Conservation (phyloP, 2,113 vertebrate genomes). For the Osmerus eperlanus region DNA sequence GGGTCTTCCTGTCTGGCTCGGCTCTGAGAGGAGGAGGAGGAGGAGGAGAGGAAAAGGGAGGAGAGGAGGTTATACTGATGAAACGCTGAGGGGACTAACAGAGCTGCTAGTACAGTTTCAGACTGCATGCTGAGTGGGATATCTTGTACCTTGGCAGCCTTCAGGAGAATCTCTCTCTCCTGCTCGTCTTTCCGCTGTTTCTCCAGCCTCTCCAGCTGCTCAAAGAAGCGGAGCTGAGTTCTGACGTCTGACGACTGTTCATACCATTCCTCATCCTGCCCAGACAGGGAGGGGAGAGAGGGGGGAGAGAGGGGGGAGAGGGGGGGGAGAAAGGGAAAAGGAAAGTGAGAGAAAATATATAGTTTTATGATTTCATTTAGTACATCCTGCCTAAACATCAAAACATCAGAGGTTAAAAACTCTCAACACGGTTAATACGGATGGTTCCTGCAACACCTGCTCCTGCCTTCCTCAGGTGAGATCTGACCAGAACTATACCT, state of each 20-base stretch:
- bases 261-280: slow-evolving; percentile 73
- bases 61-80: not conserved
- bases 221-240: slow-evolving; percentile 79
- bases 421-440: too few relatives aligned
- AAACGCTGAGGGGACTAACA: not conserved
- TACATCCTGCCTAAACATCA: too few relatives aligned
- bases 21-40: slow-evolving; percentile 69
- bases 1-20: slow-evolving; percentile 84
- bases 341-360: not conserved
- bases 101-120: not conserved
- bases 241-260: slow-evolving; percentile 75
- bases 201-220: slow-evolving; percentile 80
- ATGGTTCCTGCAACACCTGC: too few relatives aligned
- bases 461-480: too few relatives aligned
- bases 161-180: slow-evolving; percentile 80
- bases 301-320: not conserved
- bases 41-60: slow-evolving; percentile 8
- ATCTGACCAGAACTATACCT: too few relatives aligned
- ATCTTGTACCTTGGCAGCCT: slow-evolving; percentile 75
- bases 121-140: slow-evolving; percentile 19
- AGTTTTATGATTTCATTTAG: not conserved
- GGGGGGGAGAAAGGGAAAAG: not conserved
- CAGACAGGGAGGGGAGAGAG: slow-evolving; percentile 19
- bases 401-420: too few relatives aligned
- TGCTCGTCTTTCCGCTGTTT: slow-evolving; percentile 84